A percentile compares a stretch with the other conserved stretches of the same genome.
These are phyloP conservation scores for Xylophagus ater DNA, from an alignment of 2,888 invertebrate species.

Conservation along the genomic window DNA sequence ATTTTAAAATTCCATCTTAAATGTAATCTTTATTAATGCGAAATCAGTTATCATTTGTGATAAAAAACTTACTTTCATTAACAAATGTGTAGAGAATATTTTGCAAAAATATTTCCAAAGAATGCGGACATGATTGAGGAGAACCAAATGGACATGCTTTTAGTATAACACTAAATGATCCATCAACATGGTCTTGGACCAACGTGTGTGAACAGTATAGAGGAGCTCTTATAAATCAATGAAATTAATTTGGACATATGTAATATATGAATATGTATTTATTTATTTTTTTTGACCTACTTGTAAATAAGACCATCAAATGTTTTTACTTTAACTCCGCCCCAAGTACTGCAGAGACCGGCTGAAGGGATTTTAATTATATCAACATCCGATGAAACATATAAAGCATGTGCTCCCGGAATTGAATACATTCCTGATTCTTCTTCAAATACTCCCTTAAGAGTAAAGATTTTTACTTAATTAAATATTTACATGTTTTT, in stretches of 20 bases:
- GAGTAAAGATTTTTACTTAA: background rate
- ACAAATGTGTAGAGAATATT: slow-evolving; percentile 54
- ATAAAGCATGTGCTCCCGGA: slow-evolving; percentile 26
- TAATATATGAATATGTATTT: slow-evolving; percentile 3
- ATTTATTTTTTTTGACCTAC: slow-evolving; percentile 32
- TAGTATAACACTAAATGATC: slow-evolving; percentile 57
- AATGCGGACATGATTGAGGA: slow-evolving; percentile 41
- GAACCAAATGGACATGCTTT: slow-evolving; percentile 46
- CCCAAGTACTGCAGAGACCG: slow-evolving; percentile 70
- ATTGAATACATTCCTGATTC: background rate
- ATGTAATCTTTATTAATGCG: background rate
- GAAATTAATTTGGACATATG: background rate
- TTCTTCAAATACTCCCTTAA: background rate
- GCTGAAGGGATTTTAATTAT: slow-evolving; percentile 43
- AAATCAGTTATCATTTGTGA: background rate
- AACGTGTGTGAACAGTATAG: slow-evolving; percentile 67
- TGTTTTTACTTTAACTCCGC: slow-evolving; percentile 68
- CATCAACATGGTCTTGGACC: slow-evolving; percentile 55
- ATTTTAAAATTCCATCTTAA: slow-evolving; percentile 45
- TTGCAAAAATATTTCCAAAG: slow-evolving; percentile 47
- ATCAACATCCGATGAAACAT: slow-evolving; percentile 26
- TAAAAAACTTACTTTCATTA: slow-evolving; percentile 35
- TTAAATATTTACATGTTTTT: background rate
- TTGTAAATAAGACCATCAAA: slow-evolving; percentile 72
- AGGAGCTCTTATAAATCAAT: slow-evolving; percentile 47